Percentiles rank a stretch among this genome's conserved stretches.
phyloP scores from a whole-genome alignment of 1,140 invertebrate species.

The Drosophila arawakana region DNA sequence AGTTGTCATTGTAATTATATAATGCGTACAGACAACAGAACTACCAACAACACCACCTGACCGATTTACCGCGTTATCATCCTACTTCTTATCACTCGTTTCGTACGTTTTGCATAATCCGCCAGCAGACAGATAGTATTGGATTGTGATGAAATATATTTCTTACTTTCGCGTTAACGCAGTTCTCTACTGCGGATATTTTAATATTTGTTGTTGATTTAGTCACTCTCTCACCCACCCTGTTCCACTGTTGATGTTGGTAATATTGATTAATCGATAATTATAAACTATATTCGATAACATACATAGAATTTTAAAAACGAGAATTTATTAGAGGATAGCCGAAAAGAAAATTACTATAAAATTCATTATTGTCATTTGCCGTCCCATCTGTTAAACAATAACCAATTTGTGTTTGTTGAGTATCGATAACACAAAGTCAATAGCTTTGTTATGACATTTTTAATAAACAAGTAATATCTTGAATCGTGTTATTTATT shows the following conservation, averaged over 20 bases:
- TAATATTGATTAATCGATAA: slow-evolving; percentile 1
- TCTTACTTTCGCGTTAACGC: slow-evolving; percentile 35
- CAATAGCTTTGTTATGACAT: too few relatives aligned
- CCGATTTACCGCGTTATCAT: slow-evolving; percentile 43
- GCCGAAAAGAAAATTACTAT: too few relatives aligned
- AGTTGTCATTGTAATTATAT: slow-evolving; percentile 67
- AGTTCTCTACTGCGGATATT: slow-evolving; percentile 33
- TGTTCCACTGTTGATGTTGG: slow-evolving; percentile 43
- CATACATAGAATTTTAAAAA: too few relatives aligned
- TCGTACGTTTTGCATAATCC: slow-evolving; percentile 12
- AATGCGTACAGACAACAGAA: slow-evolving; percentile 48
- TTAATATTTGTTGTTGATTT: slow-evolving; percentile 50
- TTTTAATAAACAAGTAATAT: too few relatives aligned
- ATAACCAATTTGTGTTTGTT: too few relatives aligned
- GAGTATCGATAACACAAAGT: too few relatives aligned
- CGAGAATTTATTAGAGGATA: too few relatives aligned
- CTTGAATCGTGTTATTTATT: too few relatives aligned
- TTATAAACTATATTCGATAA: too few relatives aligned
- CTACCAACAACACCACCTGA: slow-evolving; percentile 63
- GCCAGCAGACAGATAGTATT: slow-evolving; percentile 11
- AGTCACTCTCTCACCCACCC: slow-evolving; percentile 33
- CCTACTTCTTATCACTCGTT: slow-evolving; percentile 26
- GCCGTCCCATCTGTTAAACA: too few relatives aligned
- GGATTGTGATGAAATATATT: slow-evolving; percentile 26
- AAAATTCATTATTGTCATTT: too few relatives aligned